Evolutionary conservation across 2,113 vertebrate species (phyloP).

Genomic region (Alethe castanea): DNA sequence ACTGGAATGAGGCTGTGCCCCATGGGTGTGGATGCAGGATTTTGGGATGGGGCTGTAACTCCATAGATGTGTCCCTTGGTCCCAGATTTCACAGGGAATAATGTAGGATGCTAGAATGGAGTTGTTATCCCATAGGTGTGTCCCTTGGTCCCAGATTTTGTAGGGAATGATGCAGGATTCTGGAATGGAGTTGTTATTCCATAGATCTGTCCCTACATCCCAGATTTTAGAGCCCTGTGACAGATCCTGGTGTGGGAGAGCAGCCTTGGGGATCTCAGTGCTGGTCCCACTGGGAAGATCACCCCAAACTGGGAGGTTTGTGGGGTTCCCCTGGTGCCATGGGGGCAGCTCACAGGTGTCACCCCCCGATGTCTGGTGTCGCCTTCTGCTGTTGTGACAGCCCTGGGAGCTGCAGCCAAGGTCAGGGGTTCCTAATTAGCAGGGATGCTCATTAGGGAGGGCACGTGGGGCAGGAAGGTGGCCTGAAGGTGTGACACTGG

Average conservation of each 20-base stretch:
- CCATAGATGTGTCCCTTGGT: not conserved
- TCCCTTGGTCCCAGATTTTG: too few species aligned
- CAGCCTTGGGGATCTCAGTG: rapidly evolving
- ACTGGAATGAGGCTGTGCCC: rapidly evolving
- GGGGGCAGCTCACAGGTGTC: not conserved
- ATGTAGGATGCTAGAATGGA: not conserved
- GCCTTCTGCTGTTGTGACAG: not conserved
- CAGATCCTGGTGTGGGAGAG: not conserved
- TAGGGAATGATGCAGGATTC: rapidly evolving
- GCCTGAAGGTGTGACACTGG: too few species aligned
- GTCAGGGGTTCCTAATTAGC: not conserved
- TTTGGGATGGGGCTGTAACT: rapidly evolving
- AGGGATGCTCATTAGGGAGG: not conserved
- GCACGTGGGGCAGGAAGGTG: rapidly evolving
- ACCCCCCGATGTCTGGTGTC: rapidly evolving
- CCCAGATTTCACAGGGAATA: not conserved
- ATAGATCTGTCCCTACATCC: not conserved
- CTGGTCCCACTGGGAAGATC: not conserved
- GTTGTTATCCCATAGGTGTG: not conserved
- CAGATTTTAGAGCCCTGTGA: not conserved
- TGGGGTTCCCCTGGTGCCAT: rapidly evolving
- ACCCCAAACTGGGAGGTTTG: not conserved
- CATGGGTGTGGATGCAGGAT: not conserved
- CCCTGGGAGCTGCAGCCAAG: not conserved
- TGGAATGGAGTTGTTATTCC: not conserved